Base-by-base conservation (phyloP, 2,888 invertebrate species). In the Polia nebulosa region DNA sequence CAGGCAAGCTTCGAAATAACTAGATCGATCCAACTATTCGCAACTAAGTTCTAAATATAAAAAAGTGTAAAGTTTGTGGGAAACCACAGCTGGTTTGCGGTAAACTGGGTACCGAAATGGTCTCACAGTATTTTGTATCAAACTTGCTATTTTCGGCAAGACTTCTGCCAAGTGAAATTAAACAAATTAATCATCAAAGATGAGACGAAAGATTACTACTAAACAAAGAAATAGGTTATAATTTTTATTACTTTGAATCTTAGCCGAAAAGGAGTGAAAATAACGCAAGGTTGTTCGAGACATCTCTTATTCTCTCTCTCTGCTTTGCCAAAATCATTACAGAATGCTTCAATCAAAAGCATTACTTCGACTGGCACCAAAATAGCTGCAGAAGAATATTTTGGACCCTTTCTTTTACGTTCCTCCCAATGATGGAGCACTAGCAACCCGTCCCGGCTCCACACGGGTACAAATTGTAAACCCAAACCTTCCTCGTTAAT, bases 11-110 rank as follows among this genome's bases (percentile, higher is more conserved):
- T 62, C 58, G 55, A 65, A 64, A 74, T 69, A 63, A 51, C 69
- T 57, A 74, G 49, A 74, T 68, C 57, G 60, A 61, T 78, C 44
- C 15, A 58, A 64, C 57, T 69, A 68, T 66, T 61, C 25, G 72
- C 66, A 72, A 77, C 61, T 72, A 25, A 45, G 32, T 72, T 62
- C 44, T 57, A 45, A 47, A 63, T 63, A 60, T 34, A 62, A 73
- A 76, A n/a, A 68, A 77, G 34, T 62, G 25, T 62, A n/a, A 62
- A 51, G 51, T 73, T 56, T 56, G 41, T 57, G 32, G 56, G 51
- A 63, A 51, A 2, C 41, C 22, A 57, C 60, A 47, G 61, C 56
- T 66, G 56, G 55, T 36, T 47, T 44, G 47, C 27, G 11, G 51
- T 45, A 27, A 53, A 57, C 29, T 17, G 15, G 17, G 13, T 22